A percentile compares a stretch with the other conserved stretches of the same genome.
Conservation (phyloP, 2,113 vertebrate genomes). For the Limnothrissa miodon region DNA sequence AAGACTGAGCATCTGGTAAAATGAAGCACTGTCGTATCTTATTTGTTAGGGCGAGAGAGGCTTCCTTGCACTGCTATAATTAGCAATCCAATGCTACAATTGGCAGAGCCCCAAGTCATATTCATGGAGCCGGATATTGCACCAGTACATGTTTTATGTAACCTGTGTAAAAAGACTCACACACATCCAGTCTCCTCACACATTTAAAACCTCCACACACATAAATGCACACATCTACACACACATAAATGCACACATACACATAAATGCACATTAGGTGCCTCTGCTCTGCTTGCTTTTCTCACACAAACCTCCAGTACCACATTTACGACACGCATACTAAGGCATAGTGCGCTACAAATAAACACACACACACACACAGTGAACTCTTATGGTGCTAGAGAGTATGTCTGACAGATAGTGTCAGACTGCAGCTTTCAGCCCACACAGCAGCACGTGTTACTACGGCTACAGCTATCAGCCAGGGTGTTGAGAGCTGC, state of each 20-base stretch:
- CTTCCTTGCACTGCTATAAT: conserved; percentile 50
- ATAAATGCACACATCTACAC: neutral
- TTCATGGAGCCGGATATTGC: conserved; percentile 16
- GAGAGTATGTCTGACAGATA: neutral
- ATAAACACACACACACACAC: conserved; percentile 30
- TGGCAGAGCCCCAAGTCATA: conserved; percentile 16
- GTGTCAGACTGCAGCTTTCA: neutral
- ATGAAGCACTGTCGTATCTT: conserved; percentile 43
- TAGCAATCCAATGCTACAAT: conserved; percentile 31
- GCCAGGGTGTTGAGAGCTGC: too few species aligned
- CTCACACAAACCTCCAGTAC: neutral
- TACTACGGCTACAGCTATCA: neutral
- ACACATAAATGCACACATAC: neutral
- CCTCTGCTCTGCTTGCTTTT: neutral
- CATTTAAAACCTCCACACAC: conserved; percentile 1
- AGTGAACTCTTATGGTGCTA: neutral
- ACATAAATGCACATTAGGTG: neutral
- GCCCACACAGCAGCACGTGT: neutral
- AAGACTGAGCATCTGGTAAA: conserved; percentile 50
- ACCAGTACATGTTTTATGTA: neutral
- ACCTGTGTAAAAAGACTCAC: neutral
- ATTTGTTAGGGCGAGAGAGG: conserved; percentile 43
- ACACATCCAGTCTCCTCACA: neutral
- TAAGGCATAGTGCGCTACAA: too few species aligned
- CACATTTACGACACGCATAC: neutral